These are phyloP conservation scores for Propithecus deckenii DNA, from an alignment of 2,797 vertebrate species.

Conservation along the genomic window DNA sequence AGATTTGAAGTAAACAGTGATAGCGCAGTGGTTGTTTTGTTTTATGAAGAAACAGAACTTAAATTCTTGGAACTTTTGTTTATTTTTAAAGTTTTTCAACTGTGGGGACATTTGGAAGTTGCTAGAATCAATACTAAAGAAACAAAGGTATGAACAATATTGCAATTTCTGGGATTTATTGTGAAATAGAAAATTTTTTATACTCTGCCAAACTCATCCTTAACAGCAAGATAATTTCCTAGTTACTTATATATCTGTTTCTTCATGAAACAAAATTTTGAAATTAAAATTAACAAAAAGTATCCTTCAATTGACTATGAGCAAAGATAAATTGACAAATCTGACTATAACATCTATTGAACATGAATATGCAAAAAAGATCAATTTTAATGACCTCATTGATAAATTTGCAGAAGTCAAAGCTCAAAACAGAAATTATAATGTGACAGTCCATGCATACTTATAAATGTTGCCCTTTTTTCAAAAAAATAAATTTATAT, in stretches of 20 bases:
- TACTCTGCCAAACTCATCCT: background rate
- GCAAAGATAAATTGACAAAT: background rate
- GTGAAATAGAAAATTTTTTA: constrained; percentile 28
- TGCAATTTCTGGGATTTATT: constrained; percentile 36
- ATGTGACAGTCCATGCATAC: background rate
- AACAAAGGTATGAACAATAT: background rate
- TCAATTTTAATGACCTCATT: background rate
- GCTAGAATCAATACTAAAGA: background rate
- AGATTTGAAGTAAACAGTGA: constrained; percentile 27
- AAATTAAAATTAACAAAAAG: constrained; percentile 1
- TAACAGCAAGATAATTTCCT: background rate
- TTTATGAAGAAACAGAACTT: constrained; percentile 1
- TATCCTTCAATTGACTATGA: background rate
- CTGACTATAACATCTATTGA: background rate
- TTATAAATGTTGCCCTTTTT: background rate
- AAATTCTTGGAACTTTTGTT: constrained; percentile 1
- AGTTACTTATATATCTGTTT: background rate
- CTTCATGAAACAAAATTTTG: constrained; percentile 27
- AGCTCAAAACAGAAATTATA: background rate
- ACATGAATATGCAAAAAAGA: background rate
- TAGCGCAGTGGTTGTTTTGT: background rate
- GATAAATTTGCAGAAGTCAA: background rate
- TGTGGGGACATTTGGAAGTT: background rate
- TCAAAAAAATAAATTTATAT: constrained; percentile 4
- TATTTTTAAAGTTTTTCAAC: constrained; percentile 32